Conservation (phyloP, 1,140 invertebrate species). For the Lasioglossum albipes region DNA sequence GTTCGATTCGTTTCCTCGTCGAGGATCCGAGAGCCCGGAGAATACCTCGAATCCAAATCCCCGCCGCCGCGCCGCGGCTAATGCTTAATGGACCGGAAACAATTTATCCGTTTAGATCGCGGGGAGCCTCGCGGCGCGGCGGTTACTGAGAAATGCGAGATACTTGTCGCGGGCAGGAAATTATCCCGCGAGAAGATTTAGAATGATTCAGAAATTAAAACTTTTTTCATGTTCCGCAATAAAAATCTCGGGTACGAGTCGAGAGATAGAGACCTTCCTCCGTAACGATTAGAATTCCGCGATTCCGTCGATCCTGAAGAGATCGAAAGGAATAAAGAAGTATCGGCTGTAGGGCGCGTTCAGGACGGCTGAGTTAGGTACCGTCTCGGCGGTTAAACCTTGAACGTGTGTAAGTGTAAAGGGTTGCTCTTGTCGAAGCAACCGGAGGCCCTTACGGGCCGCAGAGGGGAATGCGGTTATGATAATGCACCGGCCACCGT, state of each 20-base stretch:
- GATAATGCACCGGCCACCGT: slow-evolving; percentile 79
- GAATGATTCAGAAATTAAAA: too few species aligned
- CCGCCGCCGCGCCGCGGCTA: slow-evolving; percentile 57
- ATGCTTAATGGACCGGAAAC: slow-evolving; percentile 76
- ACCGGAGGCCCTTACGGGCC: slow-evolving; percentile 66
- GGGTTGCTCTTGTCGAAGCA: slow-evolving; percentile 70
- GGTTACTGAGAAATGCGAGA: slow-evolving; percentile 13
- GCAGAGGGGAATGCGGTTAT: slow-evolving; percentile 77
- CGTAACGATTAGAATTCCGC: too few species aligned
- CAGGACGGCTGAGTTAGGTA: slow-evolving; percentile 11
- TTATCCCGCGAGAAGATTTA: too few species aligned
- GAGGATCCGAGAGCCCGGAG: slow-evolving; percentile 41
- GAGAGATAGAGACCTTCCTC: too few species aligned
- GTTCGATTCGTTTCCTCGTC: slow-evolving; percentile 51
- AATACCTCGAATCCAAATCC: slow-evolving; percentile 65
- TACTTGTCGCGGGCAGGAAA: slow-evolving; percentile 42
- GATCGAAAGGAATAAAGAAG: slow-evolving; percentile 54
- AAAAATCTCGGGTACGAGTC: too few species aligned
- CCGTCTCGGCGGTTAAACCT: slow-evolving; percentile 2
- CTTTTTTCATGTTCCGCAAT: too few species aligned
- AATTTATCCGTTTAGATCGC: slow-evolving; percentile 68
- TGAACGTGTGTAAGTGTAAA: slow-evolving; percentile 64
- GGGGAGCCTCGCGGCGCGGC: slow-evolving; percentile 1
- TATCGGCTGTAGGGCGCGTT: slow-evolving; percentile 36
- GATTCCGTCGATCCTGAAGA: too few species aligned